phyloP scores from a whole-genome alignment of 2,888 invertebrate species.

The Anticlea derivata region DNA sequence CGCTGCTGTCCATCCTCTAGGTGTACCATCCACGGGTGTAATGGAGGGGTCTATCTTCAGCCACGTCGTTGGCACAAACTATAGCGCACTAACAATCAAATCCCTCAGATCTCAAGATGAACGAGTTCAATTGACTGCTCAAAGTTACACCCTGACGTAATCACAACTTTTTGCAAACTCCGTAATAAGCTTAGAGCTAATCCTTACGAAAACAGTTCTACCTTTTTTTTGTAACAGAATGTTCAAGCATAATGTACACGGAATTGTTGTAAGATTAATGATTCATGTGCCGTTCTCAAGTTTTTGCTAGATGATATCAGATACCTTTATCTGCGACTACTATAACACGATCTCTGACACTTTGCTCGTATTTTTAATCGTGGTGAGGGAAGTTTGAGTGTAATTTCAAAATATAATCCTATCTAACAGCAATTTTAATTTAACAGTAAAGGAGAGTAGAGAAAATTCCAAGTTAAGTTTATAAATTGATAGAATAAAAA shows the following conservation, averaged over 20 bases:
- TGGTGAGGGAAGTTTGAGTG: too few relatives aligned
- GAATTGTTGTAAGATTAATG: conserved; percentile 52
- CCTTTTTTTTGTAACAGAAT: conserved; percentile 4
- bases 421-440: too few relatives aligned
- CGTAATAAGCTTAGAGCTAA: conserved; percentile 27
- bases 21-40: too few relatives aligned
- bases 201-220: conserved; percentile 32
- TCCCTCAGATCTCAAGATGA: not conserved
- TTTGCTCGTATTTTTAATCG: too few relatives aligned
- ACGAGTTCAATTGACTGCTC: conserved; percentile 20
- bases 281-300: conserved; percentile 36
- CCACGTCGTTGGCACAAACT: too few relatives aligned
- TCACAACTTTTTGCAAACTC: conserved; percentile 22
- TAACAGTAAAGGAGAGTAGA: too few relatives aligned
- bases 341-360: too few relatives aligned
- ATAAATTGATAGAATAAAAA: too few relatives aligned
- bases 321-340: conserved; percentile 23
- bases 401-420: too few relatives aligned
- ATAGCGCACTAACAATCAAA: not conserved
- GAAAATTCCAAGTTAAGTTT: too few relatives aligned
- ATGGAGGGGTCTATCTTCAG: too few relatives aligned
- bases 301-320: conserved; percentile 56
- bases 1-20: too few relatives aligned
- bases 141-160: conserved; percentile 26
- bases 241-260: conserved; percentile 39